Evolutionary conservation across 2,797 vertebrate species (phyloP), one percentile per base, ranked within the genome.

Genomic region (Silurus aristotelis): DNA sequence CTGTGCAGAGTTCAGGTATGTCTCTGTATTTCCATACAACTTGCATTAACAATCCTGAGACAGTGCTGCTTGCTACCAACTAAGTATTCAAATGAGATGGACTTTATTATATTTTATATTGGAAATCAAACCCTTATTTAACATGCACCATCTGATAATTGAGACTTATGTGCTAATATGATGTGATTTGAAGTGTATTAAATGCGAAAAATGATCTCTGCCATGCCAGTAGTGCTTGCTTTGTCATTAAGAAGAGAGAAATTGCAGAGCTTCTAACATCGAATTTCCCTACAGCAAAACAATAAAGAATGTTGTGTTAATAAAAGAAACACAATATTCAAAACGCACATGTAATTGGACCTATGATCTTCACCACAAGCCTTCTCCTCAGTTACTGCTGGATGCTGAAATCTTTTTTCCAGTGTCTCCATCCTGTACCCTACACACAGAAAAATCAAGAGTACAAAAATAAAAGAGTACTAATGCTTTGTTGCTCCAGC

Each of bases 1-100:
- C 88, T 61, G 70, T 91, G 31, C 89, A 91, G 86, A 91, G 86
- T 89, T 87, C 90, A 87, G 91, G 90, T 92, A 88, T 43, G 82
- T 83, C 56, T 12, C 60, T 43, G 5, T 48, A 72, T 25, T 64
- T 22, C 22, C 27, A 72, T 38, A 66, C 70, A 55, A 15, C 25
- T 15, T 25, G 48, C 43, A 67, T 13, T 27, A 6, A 61, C 27
- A 60, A 25, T 58, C 58, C 46, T n/a, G 20, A 61, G 12, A 79
- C 2, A 13, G 38, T 46, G 6, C 31, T n/a, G 13, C 22, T 46
- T 46, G n/a, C 15, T 38, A 43, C 79, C 64, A 58, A 12, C 76
- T 63, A 63, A 48, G 25, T 43, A 14, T 75, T 84, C 75, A 68
- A 68, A 8, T 43, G 20, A 58, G 25, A 20, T 55, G 66, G 19